Evolutionary conservation across 2,113 vertebrate species (phyloP).

Genomic region (Sphaerodactylus townsendi): DNA sequence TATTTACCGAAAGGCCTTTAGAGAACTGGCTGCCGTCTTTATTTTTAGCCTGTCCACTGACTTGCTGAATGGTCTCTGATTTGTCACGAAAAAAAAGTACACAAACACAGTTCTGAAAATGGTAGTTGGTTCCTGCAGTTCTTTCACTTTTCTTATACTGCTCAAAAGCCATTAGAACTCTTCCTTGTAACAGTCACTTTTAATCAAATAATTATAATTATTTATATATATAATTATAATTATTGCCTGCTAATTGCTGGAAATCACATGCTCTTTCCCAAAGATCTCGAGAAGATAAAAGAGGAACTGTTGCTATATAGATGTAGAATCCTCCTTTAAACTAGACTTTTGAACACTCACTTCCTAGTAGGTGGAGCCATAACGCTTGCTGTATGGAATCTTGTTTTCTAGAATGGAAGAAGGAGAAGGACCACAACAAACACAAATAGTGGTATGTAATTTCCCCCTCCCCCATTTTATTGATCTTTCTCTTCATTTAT

Average conservation of each 20-base stretch:
- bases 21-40: background rate
- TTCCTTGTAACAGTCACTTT: slow-evolving; percentile 27
- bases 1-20: background rate
- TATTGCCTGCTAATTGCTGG: background rate
- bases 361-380: slow-evolving; percentile 70
- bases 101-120: background rate
- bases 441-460: slow-evolving; percentile 74
- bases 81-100: slow-evolving; percentile 65
- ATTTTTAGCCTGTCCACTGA: background rate
- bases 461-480: slow-evolving; percentile 59
- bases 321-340: slow-evolving; percentile 50
- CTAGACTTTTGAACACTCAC: slow-evolving; percentile 65
- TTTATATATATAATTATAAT: background rate
- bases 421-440: slow-evolving; percentile 73
- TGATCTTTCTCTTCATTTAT: slow-evolving; percentile 54
- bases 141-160: slow-evolving; percentile 38
- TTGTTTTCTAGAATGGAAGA: slow-evolving; percentile 75
- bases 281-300: slow-evolving; percentile 44
- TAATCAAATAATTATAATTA: background rate
- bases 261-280: background rate
- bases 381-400: slow-evolving; percentile 73
- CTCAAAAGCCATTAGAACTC: slow-evolving; percentile 33
- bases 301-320: slow-evolving; percentile 48
- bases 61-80: slow-evolving; percentile 70
- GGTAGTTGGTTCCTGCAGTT: slow-evolving; percentile 35